phyloP scores from a whole-genome alignment of 2,797 vertebrate species.

The Neoniphon sammara region DNA sequence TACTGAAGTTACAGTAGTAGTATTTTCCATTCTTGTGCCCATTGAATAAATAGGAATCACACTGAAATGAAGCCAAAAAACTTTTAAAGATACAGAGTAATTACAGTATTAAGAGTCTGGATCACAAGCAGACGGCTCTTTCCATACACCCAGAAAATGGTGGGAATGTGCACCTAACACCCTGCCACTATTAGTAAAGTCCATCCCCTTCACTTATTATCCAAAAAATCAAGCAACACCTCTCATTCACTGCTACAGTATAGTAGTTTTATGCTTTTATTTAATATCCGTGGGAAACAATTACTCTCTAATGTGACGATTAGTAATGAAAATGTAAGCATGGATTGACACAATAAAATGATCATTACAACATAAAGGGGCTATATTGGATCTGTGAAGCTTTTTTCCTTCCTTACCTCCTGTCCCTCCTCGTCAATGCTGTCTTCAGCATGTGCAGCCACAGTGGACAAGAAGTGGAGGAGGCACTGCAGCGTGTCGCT shows the following conservation, averaged over 20 bases:
- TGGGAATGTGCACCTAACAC: conserved; percentile 52
- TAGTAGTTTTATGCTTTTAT: neutral
- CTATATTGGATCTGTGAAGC: neutral
- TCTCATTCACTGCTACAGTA: conserved; percentile 17
- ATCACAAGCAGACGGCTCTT: neutral
- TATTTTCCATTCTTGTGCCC: conserved; percentile 22
- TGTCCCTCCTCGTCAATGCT: conserved; percentile 85
- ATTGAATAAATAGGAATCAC: neutral
- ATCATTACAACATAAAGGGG: conserved; percentile 1
- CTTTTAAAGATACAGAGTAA: neutral
- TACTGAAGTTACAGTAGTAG: neutral
- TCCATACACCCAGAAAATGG: conserved; percentile 26
- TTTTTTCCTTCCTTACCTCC: conserved; percentile 79
- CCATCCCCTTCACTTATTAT: conserved; percentile 27
- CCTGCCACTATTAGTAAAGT: conserved; percentile 51
- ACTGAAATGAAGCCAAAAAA: neutral
- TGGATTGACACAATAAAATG: conserved; percentile 2
- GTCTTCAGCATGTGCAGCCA: conserved; percentile 91
- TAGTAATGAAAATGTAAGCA: conserved; percentile 8
- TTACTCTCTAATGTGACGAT: conserved; percentile 20
- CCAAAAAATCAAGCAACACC: conserved; percentile 29
- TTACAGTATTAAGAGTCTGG: conserved; percentile 10
- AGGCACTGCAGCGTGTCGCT: conserved; percentile 95
- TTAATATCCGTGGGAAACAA: conserved; percentile 40
- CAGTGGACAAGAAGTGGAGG: conserved; percentile 92